phyloP scores from a whole-genome alignment of 2,797 vertebrate species.

The Microctenopoma steveboyesi region DNA sequence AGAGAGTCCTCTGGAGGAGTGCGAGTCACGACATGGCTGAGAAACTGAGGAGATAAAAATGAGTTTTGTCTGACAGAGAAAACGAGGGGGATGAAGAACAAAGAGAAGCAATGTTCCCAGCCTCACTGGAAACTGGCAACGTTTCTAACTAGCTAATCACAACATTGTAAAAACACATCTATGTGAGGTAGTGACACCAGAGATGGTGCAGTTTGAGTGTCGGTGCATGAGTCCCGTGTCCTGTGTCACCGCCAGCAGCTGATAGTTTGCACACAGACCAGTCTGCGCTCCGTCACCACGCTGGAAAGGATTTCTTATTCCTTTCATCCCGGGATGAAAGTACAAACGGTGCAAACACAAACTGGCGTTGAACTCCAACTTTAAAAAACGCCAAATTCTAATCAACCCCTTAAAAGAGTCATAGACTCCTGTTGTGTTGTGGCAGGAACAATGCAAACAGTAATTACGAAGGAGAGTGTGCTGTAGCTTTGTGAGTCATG shows the following conservation, averaged over 20 bases:
- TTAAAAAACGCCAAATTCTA: constrained; percentile 2
- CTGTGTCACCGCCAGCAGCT: no score
- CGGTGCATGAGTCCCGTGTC: no score
- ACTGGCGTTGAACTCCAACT: constrained; percentile 12
- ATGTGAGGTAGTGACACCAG: neutral
- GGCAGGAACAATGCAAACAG: constrained; percentile 8
- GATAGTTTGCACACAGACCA: constrained; percentile 8
- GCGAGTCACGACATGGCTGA: constrained; percentile 54
- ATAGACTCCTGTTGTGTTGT: constrained; percentile 3
- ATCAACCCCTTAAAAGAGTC: constrained; percentile 9
- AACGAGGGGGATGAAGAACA: constrained; percentile 29
- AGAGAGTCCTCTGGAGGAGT: constrained; percentile 19
- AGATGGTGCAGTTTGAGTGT: neutral
- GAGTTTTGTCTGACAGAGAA: constrained; percentile 22
- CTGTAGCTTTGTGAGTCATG: constrained; percentile 34
- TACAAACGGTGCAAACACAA: constrained; percentile 3
- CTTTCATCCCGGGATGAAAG: constrained; percentile 23
- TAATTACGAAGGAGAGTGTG: neutral
- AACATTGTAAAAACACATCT: constrained; percentile 1
- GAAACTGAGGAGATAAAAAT: constrained; percentile 35
- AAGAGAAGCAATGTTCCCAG: constrained; percentile 23
- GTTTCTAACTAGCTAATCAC: neutral
- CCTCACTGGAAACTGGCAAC: constrained; percentile 3
- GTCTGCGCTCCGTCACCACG: neutral
- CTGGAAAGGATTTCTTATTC: constrained; percentile 25